Evolutionary conservation across 2,888 invertebrate genomes (phyloP).

Genomic region (Caenorhabditis sulstoni): DNA sequence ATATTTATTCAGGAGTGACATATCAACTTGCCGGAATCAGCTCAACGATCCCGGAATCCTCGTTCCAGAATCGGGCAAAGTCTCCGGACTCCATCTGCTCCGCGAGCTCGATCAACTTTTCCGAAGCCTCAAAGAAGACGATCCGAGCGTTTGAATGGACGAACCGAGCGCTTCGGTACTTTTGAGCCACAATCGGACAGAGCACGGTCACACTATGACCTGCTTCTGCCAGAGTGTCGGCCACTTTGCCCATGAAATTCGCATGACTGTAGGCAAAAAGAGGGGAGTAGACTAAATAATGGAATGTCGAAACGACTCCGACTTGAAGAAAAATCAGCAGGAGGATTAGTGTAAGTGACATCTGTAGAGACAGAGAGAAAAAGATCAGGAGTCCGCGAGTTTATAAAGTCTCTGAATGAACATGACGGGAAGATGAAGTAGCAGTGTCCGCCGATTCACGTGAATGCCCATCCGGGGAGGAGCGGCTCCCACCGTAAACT

Average conservation of each 20-base stretch:
- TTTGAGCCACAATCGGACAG: not conserved
- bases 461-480: not conserved
- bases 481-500: not conserved
- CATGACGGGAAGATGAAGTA: not conserved
- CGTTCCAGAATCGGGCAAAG: slow-evolving; percentile 4
- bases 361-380: not conserved
- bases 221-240: slow-evolving; percentile 49
- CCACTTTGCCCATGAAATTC: slow-evolving; percentile 44
- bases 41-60: slow-evolving; percentile 2
- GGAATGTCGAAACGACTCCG: not conserved
- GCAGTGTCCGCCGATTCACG: not conserved
- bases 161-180: not conserved
- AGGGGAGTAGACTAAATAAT: slow-evolving; percentile 20
- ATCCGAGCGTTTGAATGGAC: slow-evolving; percentile 4
- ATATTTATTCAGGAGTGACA: not conserved
- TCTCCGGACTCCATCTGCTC: slow-evolving; percentile 9
- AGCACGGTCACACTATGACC: slow-evolving; percentile 53
- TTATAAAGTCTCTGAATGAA: not conserved
- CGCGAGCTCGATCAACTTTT: not conserved
- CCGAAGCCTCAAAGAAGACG: slow-evolving; percentile 6
- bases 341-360: not conserved
- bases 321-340: not conserved
- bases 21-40: not conserved
- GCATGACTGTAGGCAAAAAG: slow-evolving; percentile 48
- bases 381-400: not conserved